These are phyloP conservation scores for Nemotelus nigrinus DNA, from an alignment of 2,888 invertebrate species.

Conservation along the genomic window DNA sequence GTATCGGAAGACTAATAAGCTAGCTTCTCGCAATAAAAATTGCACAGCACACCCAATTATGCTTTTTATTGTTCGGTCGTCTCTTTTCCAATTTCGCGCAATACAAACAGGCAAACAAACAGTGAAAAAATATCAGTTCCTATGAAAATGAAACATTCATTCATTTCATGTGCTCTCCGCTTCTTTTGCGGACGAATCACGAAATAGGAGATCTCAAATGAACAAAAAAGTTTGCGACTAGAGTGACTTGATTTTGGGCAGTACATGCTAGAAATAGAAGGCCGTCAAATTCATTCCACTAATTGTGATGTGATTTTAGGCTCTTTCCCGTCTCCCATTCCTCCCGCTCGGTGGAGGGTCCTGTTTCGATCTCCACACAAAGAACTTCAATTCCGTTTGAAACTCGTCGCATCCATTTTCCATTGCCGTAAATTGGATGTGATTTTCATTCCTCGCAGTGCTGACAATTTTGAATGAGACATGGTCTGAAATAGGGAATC, in stretches of 20 bases:
- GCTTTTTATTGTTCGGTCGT: conserved; percentile 45
- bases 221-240: background rate
- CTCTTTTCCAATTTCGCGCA: conserved; percentile 47
- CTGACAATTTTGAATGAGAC: background rate
- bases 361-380: conserved; percentile 7
- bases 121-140: conserved; percentile 51
- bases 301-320: conserved; percentile 27
- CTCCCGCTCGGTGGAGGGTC: background rate
- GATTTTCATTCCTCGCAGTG: conserved; percentile 12
- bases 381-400: background rate
- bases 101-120: conserved; percentile 50
- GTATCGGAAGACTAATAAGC: background rate
- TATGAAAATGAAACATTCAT: conserved; percentile 52
- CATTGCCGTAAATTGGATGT: conserved; percentile 22
- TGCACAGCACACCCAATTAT: conserved; percentile 45
- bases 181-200: conserved; percentile 8
- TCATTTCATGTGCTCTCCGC: conserved; percentile 41
- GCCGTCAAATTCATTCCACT: conserved; percentile 33
- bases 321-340: background rate
- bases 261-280: conserved; percentile 14
- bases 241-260: conserved; percentile 13
- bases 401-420: conserved; percentile 12
- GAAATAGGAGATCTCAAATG: conserved; percentile 1
- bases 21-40: conserved; percentile 33
- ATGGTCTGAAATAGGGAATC: too few species aligned